Base-by-base conservation (phyloP, 2,113 vertebrate species). In the Eulemur rufifrons region DNA sequence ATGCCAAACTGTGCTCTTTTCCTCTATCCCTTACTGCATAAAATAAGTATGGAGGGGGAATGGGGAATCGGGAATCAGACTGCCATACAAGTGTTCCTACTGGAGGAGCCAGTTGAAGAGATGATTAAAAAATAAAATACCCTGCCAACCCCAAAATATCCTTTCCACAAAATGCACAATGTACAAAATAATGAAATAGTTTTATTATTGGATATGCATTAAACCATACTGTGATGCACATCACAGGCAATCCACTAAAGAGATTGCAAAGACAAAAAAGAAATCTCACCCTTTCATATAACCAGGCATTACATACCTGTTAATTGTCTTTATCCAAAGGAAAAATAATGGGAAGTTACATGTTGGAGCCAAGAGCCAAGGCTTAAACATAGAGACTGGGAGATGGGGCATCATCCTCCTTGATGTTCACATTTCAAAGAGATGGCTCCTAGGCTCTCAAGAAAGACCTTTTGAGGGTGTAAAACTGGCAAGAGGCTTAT, bases 331-430 rank as follows among this genome's bases (percentile, higher is more conserved):
- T 96, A 77, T 42, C 12, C 77, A 87, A 77, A 85, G 64, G n/a
- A 63, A 81, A 92, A 92, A 66, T 61, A 95, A 73, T 83, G 32
- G 63, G 9, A 89, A 95, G 37, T 92, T 96, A 68, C 8, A 77
- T 84, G 21, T 68, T 84, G 77, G 64, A 88, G 45, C 32, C 37
- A 76, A 81, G 47, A 64, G 27, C 20, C n/a, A 45, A 37, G 29
- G 34, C n/a, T 96, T 95, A 96, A 96, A 85, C 50, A 37, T 0
- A 32, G 54, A 78, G 12, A 59, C 37, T 37, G 12, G 12, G 17
- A 76, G 29, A 50, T 17, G 12, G n/a, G 15, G 8, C 20, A 18
- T 15, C 15, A 4, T 32, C 20, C 23, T 78, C 21, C 61, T 83
- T 83, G 47, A 82, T 83, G 32, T 39, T 91, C 84, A 37, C 32